Evolutionary conservation across 2,113 vertebrate genomes (phyloP), one percentile per base, ranked within the genome.

Genomic region (Chloropsis hardwickii): DNA sequence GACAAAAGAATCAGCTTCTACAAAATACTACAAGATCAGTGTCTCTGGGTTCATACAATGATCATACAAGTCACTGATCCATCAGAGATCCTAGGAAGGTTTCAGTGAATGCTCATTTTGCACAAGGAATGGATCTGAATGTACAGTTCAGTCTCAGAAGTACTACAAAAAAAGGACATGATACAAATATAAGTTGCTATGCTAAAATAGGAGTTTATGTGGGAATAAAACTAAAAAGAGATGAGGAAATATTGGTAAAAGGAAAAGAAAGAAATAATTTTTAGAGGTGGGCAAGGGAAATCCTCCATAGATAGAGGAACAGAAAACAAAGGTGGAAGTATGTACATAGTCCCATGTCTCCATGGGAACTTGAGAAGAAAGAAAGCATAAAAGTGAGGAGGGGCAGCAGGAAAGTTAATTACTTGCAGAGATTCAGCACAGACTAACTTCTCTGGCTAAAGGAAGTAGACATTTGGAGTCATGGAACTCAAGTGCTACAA

Each of bases 21-120:
- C 85, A 96, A 91, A 91, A 88, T 37, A 70, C 54, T 62, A 7
- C 8, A 69, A 70, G 64, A 84, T 88, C 57, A 54, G 53, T 67
- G 42, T 91, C 54, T 95, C 61, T 51, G 47, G 47, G 33, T 70
- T 67, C 33, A n/a, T 48, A 16, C 70, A 85, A 54, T 48, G 61
- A n/a, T 44, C 96, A 69, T 81, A 87, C 97, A 96, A 97, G 96
- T 96, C 92, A 96, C 82, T 50, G 86, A 94, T 97, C 94, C 92
- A 88, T 37, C 53, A 88, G 58, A 83, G 57, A 77, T 90, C 82
- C 77, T 22, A 85, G 39, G 64, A 95, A 86, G n/a, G 28, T 93
- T 90, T 95, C 62, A 48, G 35, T 85, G 50, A 82, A 23, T 67
- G 80, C n/a, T 87, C 25, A 27, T 78, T 93, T 81, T 82, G 47